Conservation (phyloP, 64 coral and sea anemone genomes). For the Exaiptasia diaphana region DNA sequence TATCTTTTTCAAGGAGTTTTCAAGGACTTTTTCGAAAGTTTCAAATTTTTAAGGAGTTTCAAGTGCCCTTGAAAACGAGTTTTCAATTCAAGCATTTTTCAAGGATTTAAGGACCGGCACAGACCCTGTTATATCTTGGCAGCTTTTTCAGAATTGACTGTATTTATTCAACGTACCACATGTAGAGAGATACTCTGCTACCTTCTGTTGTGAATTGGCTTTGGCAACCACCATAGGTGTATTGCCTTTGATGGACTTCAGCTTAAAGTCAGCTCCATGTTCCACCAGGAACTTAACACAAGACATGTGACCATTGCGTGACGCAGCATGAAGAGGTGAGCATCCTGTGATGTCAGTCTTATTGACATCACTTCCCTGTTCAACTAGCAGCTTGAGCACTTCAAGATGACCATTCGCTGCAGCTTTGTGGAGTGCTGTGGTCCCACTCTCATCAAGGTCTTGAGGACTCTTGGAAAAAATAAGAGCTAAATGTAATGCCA, state of each 20-base stretch:
- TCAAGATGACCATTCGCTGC: constrained; percentile 84
- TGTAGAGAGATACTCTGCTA: constrained; percentile 67
- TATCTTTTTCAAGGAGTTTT: too few relatives aligned
- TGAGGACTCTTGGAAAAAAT: constrained; percentile 42
- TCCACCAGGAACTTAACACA: constrained; percentile 76
- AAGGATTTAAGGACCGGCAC: too few relatives aligned
- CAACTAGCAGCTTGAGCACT: constrained; percentile 60
- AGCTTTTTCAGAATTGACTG: too few relatives aligned
- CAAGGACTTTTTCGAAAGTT: too few relatives aligned
- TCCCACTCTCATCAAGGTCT: constrained; percentile 67
- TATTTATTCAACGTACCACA: constrained; percentile 88
- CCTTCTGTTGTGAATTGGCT: constrained; percentile 75
- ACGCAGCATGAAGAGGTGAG: constrained; percentile 60
- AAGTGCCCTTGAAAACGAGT: too few relatives aligned
- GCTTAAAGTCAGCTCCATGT: constrained; percentile 53
- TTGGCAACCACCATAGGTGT: constrained; percentile 74
- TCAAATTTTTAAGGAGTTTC: too few relatives aligned
- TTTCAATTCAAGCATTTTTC: too few relatives aligned
- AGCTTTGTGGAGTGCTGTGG: constrained; percentile 84
- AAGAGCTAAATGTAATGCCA: too few relatives aligned
- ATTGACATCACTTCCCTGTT: constrained; percentile 76
- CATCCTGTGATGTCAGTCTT: constrained; percentile 68
- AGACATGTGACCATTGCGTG: constrained; percentile 76
- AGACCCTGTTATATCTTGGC: too few relatives aligned
- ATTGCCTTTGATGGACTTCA: constrained; percentile 84